Base-by-base conservation (phyloP, 2,113 vertebrate genomes). In the Leptosomus discolor region DNA sequence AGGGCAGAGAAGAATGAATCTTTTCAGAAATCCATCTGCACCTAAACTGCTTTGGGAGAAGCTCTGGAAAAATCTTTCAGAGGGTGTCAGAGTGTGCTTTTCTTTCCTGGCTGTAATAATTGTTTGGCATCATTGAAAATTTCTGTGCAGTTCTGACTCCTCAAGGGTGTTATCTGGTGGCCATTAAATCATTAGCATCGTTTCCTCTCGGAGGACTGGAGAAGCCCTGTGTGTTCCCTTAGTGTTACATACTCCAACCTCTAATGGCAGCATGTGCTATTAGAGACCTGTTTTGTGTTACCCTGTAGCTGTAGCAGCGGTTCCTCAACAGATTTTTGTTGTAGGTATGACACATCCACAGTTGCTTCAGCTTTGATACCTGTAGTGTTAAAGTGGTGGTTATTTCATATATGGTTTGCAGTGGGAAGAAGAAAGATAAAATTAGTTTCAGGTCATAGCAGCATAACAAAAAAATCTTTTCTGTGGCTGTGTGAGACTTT, bases 271-370 rank as follows among this genome's bases (percentile, higher is more conserved):
- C 5, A 19, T 53, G 74, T 18, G 6, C 50, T 37, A 0, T 60
- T 15, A 14, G 27, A 46, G 68, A 39, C 76, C 37, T 80, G 37
- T 7, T 71, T 54, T 58, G 19, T 60, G 37, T 60, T 68, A 64
- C 2, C 21, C 46, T 64, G 43, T 34, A 30, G 16, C 51, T 70
- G 2, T 2, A n/a, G 30, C 50, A 68, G 34, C 5, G 0, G 5
- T 34, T 81, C 13, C 34, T 79, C 46, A 27, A n/a, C 30, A n/a
- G 64, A 30, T 45, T 36, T 41, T 69, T 39, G 3, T 70, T 81
- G 20, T 43, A 60, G 56, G 30, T 13, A 8, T 22, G 54, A 4
- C 18, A 20, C 0, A 0, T 54, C 43, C 22, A 12, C 32, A 7
- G 10, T 70, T 63, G 15, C 37, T 74, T 74, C 63, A 50, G 22